Evolutionary conservation across 2,797 vertebrate genomes (phyloP).

Genomic region (Cryptoprocta ferox): DNA sequence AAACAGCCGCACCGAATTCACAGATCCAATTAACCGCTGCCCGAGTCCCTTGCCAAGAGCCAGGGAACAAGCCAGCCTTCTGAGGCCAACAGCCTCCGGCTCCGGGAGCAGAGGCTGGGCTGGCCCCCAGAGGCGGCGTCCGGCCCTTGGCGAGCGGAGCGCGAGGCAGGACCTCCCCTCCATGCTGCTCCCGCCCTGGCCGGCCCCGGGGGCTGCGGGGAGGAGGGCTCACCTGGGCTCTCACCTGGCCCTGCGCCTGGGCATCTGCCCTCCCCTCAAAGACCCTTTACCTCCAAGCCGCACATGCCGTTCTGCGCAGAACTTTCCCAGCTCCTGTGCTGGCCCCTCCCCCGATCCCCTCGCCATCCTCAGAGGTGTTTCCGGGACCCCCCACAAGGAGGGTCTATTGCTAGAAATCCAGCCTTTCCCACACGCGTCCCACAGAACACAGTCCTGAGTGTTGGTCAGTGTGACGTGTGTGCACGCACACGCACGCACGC

Average conservation of each 20-base stretch:
- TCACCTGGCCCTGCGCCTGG: rapidly evolving
- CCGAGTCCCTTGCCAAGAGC: not conserved
- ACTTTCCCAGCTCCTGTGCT: not conserved
- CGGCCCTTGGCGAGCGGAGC: not conserved
- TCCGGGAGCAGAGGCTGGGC: not conserved
- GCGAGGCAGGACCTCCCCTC: not conserved
- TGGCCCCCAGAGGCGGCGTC: not conserved
- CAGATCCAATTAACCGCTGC: slow-evolving; percentile 77
- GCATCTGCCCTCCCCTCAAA: too few relatives aligned
- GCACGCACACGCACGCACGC: too few relatives aligned
- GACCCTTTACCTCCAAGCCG: not conserved
- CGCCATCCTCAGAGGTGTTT: rapidly evolving
- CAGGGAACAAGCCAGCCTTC: slow-evolving; percentile 6
- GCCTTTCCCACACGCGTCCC: not conserved
- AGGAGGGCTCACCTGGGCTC: not conserved
- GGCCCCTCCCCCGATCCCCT: not conserved
- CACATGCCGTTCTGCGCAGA: rapidly evolving
- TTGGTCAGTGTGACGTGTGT: rapidly evolving
- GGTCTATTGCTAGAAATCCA: not conserved
- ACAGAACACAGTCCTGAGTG: not conserved
- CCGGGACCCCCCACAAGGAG: not conserved
- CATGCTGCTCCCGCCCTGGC: not conserved
- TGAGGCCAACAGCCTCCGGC: not conserved
- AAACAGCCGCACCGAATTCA: slow-evolving; percentile 44
- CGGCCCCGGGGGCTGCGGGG: rapidly evolving